phyloP scores from a whole-genome alignment of 64 coral and sea anemone genomes.

The Montipora cactus region DNA sequence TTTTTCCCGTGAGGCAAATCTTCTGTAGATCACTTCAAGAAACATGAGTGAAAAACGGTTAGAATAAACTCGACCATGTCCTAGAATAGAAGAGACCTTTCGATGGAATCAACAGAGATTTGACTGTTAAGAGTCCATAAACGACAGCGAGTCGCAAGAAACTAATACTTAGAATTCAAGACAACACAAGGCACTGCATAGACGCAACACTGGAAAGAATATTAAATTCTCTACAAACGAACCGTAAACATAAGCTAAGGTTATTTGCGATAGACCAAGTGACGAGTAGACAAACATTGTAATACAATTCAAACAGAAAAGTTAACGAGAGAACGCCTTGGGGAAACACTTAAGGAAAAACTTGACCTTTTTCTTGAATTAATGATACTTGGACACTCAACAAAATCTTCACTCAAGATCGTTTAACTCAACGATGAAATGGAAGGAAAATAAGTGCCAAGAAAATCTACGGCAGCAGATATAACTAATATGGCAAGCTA shows the following conservation, averaged over 20 bases:
- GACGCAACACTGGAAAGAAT: too few relatives aligned
- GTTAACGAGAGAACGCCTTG: neutral
- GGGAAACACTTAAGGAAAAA: neutral
- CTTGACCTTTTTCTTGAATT: neutral
- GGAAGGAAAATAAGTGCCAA: too few relatives aligned
- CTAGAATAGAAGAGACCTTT: neutral
- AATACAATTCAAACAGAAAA: neutral
- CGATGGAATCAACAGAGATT: too few relatives aligned
- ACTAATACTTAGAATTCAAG: too few relatives aligned
- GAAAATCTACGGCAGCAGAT: too few relatives aligned
- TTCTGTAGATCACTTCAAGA: conserved; percentile 40
- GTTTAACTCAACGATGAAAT: neutral
- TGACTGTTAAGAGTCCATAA: too few relatives aligned
- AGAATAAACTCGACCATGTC: neutral
- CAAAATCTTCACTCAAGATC: neutral
- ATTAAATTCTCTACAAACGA: too few relatives aligned
- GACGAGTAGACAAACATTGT: neutral
- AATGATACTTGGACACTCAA: neutral
- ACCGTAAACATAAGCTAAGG: too few relatives aligned
- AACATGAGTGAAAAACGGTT: neutral
- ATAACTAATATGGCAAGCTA: too few relatives aligned
- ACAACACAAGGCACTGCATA: too few relatives aligned
- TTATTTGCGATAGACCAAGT: neutral
- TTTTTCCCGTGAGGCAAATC: conserved; percentile 72
- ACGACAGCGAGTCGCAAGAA: too few relatives aligned